Base-by-base conservation (phyloP, 2,888 invertebrate species). In the Tachina fera region DNA sequence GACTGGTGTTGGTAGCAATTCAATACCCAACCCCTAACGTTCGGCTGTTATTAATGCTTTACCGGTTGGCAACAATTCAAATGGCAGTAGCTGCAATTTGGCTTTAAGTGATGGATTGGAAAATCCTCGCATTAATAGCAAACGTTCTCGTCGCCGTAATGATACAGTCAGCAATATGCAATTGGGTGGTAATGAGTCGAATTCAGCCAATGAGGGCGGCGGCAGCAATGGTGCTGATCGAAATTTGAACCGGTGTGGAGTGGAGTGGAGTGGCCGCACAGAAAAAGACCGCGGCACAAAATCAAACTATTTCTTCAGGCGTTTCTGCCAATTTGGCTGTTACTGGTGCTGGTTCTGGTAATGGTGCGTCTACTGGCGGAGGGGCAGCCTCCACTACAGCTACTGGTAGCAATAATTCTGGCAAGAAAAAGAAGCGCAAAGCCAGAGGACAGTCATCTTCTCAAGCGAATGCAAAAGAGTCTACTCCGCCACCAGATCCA, bases 401-500 rank as follows among this genome's bases (percentile, higher is more conserved):
- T 49, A 16, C 79, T 39, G 75, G 65, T 8, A 79, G 47, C n/a
- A 88, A 81, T 53, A 87, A 77, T 80, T 88, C 91, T 0, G 89
- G 91, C 79, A 95, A 95, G 77, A 96, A 96, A 93, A 96, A 96
- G 92, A 96, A 97, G 93, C 97, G 96, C 92, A 95, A 96, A 75
- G 96, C 96, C 90, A 94, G 95, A 88, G 94, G 95, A 0, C 87
- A 90, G 13, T 88, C 88, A 60, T 80, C 89, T 8, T 87, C 89
- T 8, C 88, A 88, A 70, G 86, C 87, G 0, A 92, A 89, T 87
- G 88, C 90, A 1, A 95, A 96, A 72, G 97, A 97, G 82, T 96
- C 97, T 84, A 97, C 98, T 31, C 97, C 98, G 0, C 96, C 96
- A 0, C 95, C n/a, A n/a, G n/a, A n/a, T n/a, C n/a, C n/a, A n/a